Conservation (phyloP, 2,888 invertebrate species). For the Limenitis camilla region DNA sequence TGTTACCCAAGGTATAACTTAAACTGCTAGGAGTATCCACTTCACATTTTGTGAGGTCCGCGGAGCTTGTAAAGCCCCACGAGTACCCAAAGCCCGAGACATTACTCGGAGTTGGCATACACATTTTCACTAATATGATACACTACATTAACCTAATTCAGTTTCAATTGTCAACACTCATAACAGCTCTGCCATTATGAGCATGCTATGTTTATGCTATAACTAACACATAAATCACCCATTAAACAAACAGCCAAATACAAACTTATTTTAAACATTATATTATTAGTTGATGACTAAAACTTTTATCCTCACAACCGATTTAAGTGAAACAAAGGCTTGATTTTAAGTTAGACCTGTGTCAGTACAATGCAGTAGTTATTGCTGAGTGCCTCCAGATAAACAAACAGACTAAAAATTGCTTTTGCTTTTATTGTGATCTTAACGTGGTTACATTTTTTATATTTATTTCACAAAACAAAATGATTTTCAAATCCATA, state of each 20-base stretch:
- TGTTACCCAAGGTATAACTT: constrained; percentile 68
- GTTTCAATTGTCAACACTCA: constrained; percentile 70
- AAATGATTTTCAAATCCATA: too few relatives aligned
- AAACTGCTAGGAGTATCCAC: constrained; percentile 69
- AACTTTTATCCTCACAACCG: too few relatives aligned
- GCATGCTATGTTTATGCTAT: constrained; percentile 71
- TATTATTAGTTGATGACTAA: too few relatives aligned
- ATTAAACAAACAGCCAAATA: constrained; percentile 55
- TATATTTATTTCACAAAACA: too few relatives aligned
- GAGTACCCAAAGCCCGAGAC: constrained; percentile 69
- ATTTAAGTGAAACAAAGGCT: too few relatives aligned
- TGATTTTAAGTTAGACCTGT: too few relatives aligned
- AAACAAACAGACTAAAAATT: too few relatives aligned
- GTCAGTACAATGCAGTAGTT: too few relatives aligned
- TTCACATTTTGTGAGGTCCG: constrained; percentile 67
- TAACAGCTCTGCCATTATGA: constrained; percentile 69
- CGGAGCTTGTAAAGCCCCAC: constrained; percentile 69
- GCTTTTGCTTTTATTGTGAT: too few relatives aligned
- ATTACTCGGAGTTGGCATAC: constrained; percentile 68
- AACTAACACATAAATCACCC: constrained; percentile 65
- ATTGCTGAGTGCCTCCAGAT: too few relatives aligned
- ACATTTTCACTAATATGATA: constrained; percentile 55
- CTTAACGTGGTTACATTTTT: too few relatives aligned
- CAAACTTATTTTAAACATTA: constrained; percentile 21
- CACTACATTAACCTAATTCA: constrained; percentile 54